A percentile compares a stretch with the other conserved stretches of the same genome.
These are phyloP conservation scores for Oxystoma pomonae DNA, from an alignment of 2,888 invertebrate genomes.

Conservation along the genomic window DNA sequence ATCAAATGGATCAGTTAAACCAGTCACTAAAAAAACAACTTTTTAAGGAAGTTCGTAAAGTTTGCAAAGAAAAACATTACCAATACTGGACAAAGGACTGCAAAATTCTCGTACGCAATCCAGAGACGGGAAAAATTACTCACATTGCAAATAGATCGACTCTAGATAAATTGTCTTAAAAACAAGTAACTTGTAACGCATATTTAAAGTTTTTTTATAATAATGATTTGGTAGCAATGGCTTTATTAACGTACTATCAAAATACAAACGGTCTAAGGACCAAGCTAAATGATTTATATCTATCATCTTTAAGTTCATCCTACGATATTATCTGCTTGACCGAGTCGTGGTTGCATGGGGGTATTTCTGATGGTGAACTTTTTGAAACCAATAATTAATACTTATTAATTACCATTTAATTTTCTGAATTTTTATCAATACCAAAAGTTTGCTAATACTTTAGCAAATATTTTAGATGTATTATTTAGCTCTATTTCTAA, in stretches of 20 bases:
- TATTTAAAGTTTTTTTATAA: background rate
- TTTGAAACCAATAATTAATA: background rate
- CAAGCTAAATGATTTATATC: conserved; percentile 3
- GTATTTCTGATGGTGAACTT: conserved; percentile 1
- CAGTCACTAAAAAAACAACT: conserved; percentile 2
- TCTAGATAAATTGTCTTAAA: conserved; percentile 2
- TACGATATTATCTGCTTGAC: background rate
- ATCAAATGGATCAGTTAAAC: background rate
- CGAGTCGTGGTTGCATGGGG: background rate
- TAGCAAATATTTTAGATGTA: background rate
- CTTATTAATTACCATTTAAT: background rate
- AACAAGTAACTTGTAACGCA: background rate
- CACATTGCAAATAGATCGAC: background rate
- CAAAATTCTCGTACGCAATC: conserved; percentile 8
- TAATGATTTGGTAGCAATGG: background rate
- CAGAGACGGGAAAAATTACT: conserved; percentile 5
- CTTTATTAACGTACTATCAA: conserved; percentile 3
- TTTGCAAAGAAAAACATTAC: conserved; percentile 1
- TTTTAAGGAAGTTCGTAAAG: conserved; percentile 2
- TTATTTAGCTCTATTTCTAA: background rate
- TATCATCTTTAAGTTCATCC: conserved; percentile 2
- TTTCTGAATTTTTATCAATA: background rate
- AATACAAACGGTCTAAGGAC: conserved; percentile 4
- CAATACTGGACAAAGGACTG: background rate
- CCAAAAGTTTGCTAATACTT: background rate